Percentiles rank a stretch among this genome's conserved stretches.
Evolutionary conservation across 2,113 vertebrate species (phyloP).

Genomic region (Tor tambroides): DNA sequence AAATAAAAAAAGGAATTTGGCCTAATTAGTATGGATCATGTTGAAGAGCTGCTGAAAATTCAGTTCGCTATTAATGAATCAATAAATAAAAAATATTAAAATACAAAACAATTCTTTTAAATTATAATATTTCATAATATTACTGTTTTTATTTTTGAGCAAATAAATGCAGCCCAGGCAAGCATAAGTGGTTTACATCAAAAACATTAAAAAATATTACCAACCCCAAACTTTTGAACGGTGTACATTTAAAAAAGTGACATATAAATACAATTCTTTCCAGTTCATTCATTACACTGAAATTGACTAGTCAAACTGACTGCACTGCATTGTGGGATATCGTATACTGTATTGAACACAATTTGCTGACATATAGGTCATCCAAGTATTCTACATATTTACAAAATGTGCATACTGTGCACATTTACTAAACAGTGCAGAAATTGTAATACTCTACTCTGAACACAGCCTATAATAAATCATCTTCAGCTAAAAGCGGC

Average conservation of each 20-base stretch:
- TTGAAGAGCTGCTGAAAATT: neutral
- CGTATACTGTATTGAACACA: neutral
- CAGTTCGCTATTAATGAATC: neutral
- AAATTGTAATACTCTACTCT: neutral
- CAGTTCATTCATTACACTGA: neutral
- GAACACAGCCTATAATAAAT: neutral
- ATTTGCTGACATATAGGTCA: constrained; percentile 6
- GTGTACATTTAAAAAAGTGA: neutral
- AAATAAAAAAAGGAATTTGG: too few relatives aligned
- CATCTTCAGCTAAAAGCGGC: neutral
- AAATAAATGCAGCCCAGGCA: neutral
- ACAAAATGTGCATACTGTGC: neutral
- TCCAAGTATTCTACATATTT: neutral
- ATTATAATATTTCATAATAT: neutral
- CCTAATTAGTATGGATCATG: too few relatives aligned
- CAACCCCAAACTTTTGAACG: too few relatives aligned
- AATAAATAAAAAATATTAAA: neutral
- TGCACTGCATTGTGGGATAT: neutral
- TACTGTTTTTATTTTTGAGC: neutral
- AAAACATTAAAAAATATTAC: neutral
- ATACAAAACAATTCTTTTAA: neutral
- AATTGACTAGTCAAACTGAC: neutral
- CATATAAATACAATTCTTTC: too few relatives aligned
- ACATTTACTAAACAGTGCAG: neutral
- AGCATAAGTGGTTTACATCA: neutral